These are phyloP conservation scores for Alethe diademata DNA, from an alignment of 2,113 vertebrate species.

Conservation along the genomic window DNA sequence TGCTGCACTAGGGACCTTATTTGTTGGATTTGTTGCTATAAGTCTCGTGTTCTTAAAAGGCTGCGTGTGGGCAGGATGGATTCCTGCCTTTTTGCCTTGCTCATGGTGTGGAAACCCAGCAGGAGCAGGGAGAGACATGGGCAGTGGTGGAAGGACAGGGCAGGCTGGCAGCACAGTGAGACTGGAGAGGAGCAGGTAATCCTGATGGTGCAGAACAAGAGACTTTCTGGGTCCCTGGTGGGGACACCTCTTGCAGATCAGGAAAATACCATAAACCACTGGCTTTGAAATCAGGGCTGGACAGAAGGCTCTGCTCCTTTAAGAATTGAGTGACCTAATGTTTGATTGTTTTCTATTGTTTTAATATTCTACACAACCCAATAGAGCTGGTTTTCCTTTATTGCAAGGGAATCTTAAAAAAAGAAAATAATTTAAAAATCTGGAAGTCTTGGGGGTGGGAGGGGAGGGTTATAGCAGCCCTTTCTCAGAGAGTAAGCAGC, in stretches of 20 bases:
- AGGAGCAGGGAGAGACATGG: background rate
- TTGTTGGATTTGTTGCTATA: background rate
- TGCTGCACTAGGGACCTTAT: background rate
- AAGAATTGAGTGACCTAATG: background rate
- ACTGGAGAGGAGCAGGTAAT: background rate
- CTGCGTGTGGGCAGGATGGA: background rate
- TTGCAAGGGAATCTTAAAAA: background rate
- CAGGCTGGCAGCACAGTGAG: background rate
- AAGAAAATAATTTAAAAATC: background rate
- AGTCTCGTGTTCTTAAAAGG: background rate
- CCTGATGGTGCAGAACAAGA: background rate
- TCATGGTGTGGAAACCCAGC: background rate
- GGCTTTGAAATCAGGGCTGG: background rate
- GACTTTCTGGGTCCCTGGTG: background rate
- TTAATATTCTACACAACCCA: background rate
- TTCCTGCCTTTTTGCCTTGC: background rate
- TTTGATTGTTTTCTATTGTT: background rate
- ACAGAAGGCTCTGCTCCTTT: background rate
- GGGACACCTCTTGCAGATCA: background rate
- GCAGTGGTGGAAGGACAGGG: background rate
- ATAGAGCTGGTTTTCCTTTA: background rate
- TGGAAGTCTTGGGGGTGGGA: background rate
- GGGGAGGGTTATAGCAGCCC: background rate
- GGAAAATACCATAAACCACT: background rate
- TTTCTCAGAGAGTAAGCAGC: accelerated